Evolutionary conservation across 2,888 invertebrate genomes (phyloP).

Genomic region (Punctoribates punctum): DNA sequence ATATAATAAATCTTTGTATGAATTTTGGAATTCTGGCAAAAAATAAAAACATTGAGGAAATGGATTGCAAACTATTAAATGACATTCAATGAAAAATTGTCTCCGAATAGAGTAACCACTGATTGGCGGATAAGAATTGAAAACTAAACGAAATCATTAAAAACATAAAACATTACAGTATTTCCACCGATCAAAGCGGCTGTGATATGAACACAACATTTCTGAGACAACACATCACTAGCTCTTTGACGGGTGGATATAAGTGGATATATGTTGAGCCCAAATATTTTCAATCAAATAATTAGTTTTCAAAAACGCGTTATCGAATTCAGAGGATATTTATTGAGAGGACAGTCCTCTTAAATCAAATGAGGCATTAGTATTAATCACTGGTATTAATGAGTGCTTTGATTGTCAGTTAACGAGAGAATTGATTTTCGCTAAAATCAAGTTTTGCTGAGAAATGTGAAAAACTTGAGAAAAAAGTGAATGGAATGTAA

Average conservation of each 20-base stretch:
- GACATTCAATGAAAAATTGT: no score
- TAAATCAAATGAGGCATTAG: not conserved
- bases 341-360: not conserved
- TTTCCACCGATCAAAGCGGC: conserved; percentile 76
- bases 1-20: no score
- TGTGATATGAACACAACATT: conserved; percentile 74
- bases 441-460: no score
- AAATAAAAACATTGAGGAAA: conserved; percentile 27
- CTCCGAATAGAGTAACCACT: no score
- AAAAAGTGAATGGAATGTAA: not conserved
- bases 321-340: not conserved
- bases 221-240: conserved; percentile 67
- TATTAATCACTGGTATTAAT: not conserved
- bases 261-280: conserved; percentile 57
- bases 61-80: not conserved
- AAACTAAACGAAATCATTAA: conserved; percentile 31
- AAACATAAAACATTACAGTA: conserved; percentile 33
- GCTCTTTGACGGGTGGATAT: conserved; percentile 76
- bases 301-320: not conserved
- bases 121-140: not conserved
- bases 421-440: not conserved
- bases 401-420: conserved; percentile 5
- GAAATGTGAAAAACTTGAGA: not conserved
- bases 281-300: not conserved
- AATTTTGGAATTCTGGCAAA: no score